A percentile compares a stretch with the other conserved stretches of the same genome.
Evolutionary conservation across 2,797 vertebrate species (phyloP).

Genomic region (Pipistrellus pygmaeus): DNA sequence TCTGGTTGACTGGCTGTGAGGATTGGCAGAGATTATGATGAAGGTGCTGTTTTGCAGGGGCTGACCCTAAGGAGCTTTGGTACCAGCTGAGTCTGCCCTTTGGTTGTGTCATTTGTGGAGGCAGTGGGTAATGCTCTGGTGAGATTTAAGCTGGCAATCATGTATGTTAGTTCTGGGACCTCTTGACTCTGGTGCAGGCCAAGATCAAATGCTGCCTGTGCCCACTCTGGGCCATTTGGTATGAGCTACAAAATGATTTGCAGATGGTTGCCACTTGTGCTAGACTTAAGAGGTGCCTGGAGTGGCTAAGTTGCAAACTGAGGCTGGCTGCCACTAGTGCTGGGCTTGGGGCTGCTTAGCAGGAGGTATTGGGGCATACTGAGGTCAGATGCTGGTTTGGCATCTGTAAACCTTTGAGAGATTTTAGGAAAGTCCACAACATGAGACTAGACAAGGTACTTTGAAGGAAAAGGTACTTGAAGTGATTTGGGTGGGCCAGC

Average conservation of each 20-base stretch:
- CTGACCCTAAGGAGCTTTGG: background rate
- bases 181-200: background rate
- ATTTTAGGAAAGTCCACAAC: background rate
- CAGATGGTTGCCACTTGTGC: background rate
- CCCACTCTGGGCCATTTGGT: background rate
- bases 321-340: background rate
- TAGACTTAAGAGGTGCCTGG: background rate
- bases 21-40: background rate
- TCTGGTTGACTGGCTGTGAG: background rate
- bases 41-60: background rate
- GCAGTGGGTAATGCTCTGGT: background rate
- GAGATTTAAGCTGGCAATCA: background rate
- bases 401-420: background rate
- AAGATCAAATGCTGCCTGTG: background rate
- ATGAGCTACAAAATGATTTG: background rate
- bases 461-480: background rate
- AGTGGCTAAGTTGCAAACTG: background rate
- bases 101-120: background rate
- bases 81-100: background rate
- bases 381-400: background rate
- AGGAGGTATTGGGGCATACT: background rate
- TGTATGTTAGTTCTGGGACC: background rate
- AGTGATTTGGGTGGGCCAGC: background rate
- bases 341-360: background rate
- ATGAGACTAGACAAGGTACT: background rate